Evolutionary conservation across 2,797 vertebrate genomes (phyloP).

Genomic region (Tokudaia muenninki): DNA sequence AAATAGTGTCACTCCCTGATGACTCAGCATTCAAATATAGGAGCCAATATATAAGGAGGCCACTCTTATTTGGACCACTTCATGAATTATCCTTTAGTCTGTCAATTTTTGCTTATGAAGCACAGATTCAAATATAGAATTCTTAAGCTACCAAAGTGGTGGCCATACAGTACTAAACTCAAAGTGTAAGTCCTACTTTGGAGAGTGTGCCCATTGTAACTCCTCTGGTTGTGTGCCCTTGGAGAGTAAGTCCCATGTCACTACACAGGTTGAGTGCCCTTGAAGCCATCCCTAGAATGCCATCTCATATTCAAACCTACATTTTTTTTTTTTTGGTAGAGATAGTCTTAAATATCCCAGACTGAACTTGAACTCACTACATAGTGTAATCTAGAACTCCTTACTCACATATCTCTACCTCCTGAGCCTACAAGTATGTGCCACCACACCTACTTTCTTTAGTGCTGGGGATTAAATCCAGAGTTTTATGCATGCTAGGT

Average conservation of each 20-base stretch:
- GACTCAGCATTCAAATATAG: not conserved
- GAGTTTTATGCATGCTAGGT: not conserved
- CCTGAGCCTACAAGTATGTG: not conserved
- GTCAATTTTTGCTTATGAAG: not conserved
- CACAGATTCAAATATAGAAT: constrained; percentile 28
- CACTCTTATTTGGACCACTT: not conserved
- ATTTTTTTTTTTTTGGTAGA: no score
- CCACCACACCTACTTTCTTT: not conserved
- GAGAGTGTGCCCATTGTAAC: not conserved
- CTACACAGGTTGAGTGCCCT: not conserved
- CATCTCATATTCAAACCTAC: not conserved
- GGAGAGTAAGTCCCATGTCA: no score
- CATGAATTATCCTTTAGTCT: not conserved
- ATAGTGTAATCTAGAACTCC: not conserved
- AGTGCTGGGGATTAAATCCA: not conserved
- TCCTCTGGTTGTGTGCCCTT: not conserved
- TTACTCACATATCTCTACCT: not conserved
- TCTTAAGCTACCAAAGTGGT: not conserved
- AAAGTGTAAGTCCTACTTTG: not conserved
- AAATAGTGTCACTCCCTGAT: not conserved
- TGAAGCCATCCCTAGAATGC: not conserved
- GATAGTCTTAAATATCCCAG: not conserved
- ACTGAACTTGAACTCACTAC: not conserved
- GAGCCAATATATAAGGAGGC: not conserved
- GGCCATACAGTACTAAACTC: not conserved